Evolutionary conservation across 1,140 invertebrate genomes (phyloP).

Genomic region (Paraescarpia echinospica): DNA sequence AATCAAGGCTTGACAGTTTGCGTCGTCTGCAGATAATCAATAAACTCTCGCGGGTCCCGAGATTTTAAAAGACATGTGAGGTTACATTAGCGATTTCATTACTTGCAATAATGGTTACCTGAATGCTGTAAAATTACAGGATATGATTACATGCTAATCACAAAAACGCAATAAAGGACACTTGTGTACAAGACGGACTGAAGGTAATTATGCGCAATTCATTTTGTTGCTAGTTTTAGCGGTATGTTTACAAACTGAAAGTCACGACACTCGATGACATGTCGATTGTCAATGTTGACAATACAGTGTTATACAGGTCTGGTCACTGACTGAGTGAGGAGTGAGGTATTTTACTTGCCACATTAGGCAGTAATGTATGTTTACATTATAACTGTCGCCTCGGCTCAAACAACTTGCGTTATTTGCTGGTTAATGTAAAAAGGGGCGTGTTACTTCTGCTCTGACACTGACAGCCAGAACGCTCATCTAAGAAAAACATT

Average conservation of each 20-base stretch:
- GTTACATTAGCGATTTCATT: neutral
- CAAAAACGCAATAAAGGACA: neutral
- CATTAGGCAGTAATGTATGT: no score
- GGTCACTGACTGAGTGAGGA: no score
- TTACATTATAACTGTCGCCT: no score
- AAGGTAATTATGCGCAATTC: neutral
- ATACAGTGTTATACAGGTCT: no score
- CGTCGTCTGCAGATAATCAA: neutral
- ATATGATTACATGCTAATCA: neutral
- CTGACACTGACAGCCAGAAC: no score
- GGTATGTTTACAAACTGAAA: neutral
- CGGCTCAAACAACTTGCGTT: no score
- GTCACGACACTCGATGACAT: neutral
- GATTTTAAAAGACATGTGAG: neutral
- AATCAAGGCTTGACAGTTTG: no score
- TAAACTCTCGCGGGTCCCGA: constrained; percentile 3
- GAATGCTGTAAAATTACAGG: neutral
- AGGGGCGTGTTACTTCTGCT: no score
- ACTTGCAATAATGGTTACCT: neutral
- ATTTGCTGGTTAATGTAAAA: no score
- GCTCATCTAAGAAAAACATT: no score
- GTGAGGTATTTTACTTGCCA: no score
- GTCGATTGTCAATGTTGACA: neutral
- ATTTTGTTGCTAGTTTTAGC: neutral
- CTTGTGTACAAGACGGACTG: neutral